A percentile compares a stretch with the other conserved stretches of the same genome.
Conservation (phyloP, 2,888 invertebrate genomes). For the Byasa hedistus region DNA sequence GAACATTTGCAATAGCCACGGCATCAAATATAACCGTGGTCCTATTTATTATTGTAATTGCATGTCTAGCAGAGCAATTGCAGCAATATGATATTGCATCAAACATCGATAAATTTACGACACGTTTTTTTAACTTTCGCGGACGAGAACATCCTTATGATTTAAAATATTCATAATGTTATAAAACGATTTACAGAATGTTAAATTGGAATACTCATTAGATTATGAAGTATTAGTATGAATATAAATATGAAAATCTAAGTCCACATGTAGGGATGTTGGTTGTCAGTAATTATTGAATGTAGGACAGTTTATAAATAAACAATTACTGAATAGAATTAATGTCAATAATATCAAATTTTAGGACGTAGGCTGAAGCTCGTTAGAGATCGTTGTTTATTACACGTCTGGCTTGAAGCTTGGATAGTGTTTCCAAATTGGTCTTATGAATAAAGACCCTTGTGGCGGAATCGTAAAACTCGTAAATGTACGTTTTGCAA, state of each 20-base stretch:
- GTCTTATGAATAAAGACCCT: constrained; percentile 14
- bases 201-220: no score
- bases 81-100: background rate
- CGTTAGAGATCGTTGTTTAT: constrained; percentile 15
- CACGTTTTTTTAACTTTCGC: background rate
- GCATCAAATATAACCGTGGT: constrained; percentile 31
- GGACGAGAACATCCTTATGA: background rate
- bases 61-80: constrained; percentile 21
- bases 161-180: no score
- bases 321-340: constrained; percentile 27
- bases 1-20: constrained; percentile 33
- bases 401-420: constrained; percentile 9
- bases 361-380: constrained; percentile 11
- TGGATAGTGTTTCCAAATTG: constrained; percentile 11
- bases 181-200: no score
- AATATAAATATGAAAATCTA: constrained; percentile 27
- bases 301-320: constrained; percentile 34
- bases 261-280: constrained; percentile 36
- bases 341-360: background rate
- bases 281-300: constrained; percentile 36
- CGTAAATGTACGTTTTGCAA: constrained; percentile 24
- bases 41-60: constrained; percentile 41
- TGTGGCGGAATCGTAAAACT: constrained; percentile 3
- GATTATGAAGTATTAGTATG: no score
- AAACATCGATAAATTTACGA: background rate